These are phyloP conservation scores for Stomatorhinus walkeri DNA, from an alignment of 2,797 vertebrate species.

Conservation along the genomic window DNA sequence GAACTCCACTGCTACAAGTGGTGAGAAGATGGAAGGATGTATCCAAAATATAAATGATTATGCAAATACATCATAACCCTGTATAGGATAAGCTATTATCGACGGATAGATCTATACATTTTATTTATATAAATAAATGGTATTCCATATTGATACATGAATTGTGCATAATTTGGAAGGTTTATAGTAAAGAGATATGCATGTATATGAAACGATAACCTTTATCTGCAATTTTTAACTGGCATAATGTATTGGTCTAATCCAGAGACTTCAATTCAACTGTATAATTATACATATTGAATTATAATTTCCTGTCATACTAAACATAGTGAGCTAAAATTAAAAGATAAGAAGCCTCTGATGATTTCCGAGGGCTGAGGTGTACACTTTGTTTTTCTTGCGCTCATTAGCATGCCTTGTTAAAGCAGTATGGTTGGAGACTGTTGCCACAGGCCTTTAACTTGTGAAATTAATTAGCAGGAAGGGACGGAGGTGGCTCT, in stretches of 20 bases:
- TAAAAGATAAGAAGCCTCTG: constrained; percentile 25
- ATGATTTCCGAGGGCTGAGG: constrained; percentile 31
- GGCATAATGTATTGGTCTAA: background rate
- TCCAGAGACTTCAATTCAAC: background rate
- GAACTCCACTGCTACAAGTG: background rate
- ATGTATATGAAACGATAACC: background rate
- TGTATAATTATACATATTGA: background rate
- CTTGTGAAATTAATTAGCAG: constrained; percentile 61
- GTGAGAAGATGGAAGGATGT: background rate
- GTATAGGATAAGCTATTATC: background rate
- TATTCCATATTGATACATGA: background rate
- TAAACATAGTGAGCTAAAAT: background rate
- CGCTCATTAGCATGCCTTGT: constrained; percentile 33
- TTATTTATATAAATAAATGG: background rate
- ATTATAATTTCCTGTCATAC: background rate
- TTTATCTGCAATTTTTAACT: background rate
- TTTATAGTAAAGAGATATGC: background rate
- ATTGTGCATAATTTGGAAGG: background rate
- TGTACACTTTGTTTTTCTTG: constrained; percentile 57
- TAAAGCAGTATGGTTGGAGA: constrained; percentile 42
- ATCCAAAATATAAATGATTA: background rate
- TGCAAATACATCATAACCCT: background rate
- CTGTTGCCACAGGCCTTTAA: constrained; percentile 56
- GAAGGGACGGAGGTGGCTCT: constrained; percentile 32
- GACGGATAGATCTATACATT: background rate